Evolutionary conservation across 2,113 vertebrate genomes (phyloP).

Genomic region (Hippocampus barbouri): DNA sequence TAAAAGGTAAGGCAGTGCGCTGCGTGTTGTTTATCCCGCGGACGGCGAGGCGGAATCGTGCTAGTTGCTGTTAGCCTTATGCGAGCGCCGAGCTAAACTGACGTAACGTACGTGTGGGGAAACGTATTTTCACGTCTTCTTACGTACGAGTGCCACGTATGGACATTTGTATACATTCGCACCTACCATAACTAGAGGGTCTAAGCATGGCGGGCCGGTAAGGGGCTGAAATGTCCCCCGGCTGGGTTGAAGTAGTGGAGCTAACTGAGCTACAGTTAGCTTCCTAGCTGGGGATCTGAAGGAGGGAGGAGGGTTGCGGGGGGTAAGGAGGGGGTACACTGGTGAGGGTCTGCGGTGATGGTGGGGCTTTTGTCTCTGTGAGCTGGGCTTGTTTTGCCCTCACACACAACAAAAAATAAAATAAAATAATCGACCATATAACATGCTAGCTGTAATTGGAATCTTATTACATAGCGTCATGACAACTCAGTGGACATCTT

Average conservation of each 20-base stretch:
- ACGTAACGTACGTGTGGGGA: conserved; percentile 61
- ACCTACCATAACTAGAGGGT: not conserved
- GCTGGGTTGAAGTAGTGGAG: conserved; percentile 19
- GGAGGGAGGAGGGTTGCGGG: conserved; percentile 17
- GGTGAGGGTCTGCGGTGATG: conserved; percentile 58
- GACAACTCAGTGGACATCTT: not conserved
- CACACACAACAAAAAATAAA: conserved; percentile 6
- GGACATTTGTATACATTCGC: not conserved
- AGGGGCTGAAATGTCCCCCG: conserved; percentile 45
- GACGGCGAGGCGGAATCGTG: not conserved
- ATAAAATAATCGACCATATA: not conserved
- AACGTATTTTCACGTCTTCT: conserved; percentile 3
- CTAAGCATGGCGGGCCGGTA: not conserved
- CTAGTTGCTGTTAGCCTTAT: conserved; percentile 53
- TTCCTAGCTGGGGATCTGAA: conserved; percentile 51
- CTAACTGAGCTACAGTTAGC: conserved; percentile 36
- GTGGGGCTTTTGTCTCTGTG: conserved; percentile 68
- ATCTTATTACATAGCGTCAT: not conserved
- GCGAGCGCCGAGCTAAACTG: conserved; percentile 59
- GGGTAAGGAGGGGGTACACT: conserved; percentile 30
- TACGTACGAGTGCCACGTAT: not conserved
- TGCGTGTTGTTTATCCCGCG: conserved; percentile 15
- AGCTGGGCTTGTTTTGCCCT: conserved; percentile 21
- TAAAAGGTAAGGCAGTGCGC: conserved; percentile 61
- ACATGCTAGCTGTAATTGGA: not conserved